These are phyloP conservation scores for Neogale vison DNA, from an alignment of 2,113 vertebrate genomes.

Conservation along the genomic window DNA sequence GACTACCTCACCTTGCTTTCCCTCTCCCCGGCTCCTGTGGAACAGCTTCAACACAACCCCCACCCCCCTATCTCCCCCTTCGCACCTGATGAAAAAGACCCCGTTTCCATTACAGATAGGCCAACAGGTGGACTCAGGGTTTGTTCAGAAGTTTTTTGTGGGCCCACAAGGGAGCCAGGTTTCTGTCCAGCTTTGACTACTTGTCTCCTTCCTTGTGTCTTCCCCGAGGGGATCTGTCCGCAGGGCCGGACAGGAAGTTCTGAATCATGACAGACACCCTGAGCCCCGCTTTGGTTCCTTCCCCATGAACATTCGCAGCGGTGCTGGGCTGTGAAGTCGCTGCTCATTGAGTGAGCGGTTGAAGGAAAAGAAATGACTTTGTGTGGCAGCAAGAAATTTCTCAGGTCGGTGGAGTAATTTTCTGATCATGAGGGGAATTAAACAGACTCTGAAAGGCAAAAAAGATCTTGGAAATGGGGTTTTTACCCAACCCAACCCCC, in stretches of 20 bases:
- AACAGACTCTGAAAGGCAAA: background rate
- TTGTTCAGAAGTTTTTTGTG: background rate
- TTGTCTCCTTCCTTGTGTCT: background rate
- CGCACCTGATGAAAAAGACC: background rate
- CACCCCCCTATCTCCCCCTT: no score
- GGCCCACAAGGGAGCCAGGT: no score
- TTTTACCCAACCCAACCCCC: background rate
- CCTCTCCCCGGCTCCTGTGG: background rate
- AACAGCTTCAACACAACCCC: background rate
- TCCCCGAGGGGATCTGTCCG: background rate
- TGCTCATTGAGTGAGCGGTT: background rate
- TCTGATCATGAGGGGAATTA: background rate
- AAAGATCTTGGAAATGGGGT: background rate
- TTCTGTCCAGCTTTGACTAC: background rate
- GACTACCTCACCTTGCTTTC: background rate
- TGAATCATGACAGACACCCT: background rate
- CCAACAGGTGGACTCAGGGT: background rate
- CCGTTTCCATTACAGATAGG: background rate
- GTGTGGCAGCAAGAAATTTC: background rate
- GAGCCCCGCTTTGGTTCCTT: background rate
- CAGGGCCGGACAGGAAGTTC: background rate
- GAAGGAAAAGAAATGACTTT: background rate
- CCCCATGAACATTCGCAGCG: accelerated
- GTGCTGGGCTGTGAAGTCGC: background rate
- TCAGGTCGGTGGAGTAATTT: background rate